Evolutionary conservation across 2,113 vertebrate species (phyloP).

Genomic region (Esox niger): DNA sequence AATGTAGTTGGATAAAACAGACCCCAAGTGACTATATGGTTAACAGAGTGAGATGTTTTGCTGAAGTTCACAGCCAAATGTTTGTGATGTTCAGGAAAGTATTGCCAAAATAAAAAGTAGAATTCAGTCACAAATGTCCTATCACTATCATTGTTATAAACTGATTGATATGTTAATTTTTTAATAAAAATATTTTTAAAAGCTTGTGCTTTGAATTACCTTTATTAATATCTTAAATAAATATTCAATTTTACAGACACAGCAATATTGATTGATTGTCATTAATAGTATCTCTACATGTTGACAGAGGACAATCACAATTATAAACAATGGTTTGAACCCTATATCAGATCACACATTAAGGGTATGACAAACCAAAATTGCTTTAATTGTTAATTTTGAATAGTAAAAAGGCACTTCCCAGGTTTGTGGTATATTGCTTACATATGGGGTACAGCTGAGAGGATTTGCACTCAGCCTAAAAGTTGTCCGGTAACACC

Average conservation of each 20-base stretch:
- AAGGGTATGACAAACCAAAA: too few species aligned
- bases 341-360: too few species aligned
- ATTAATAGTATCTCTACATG: neutral
- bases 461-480: too few species aligned
- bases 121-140: constrained; percentile 4
- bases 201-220: constrained; percentile 2
- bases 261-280: neutral
- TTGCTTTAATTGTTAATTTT: too few species aligned
- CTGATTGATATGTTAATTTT: constrained; percentile 17
- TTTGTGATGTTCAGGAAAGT: constrained; percentile 9
- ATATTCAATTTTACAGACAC: neutral
- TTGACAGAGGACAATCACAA: neutral
- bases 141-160: constrained; percentile 3
- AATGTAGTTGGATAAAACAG: too few species aligned
- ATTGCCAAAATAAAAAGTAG: constrained; percentile 10
- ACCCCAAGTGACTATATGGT: too few species aligned
- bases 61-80: neutral
- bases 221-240: constrained; percentile 3
- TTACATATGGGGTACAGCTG: too few species aligned
- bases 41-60: neutral
- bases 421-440: too few species aligned
- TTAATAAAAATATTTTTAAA: constrained; percentile 38
- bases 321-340: neutral
- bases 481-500: too few species aligned
- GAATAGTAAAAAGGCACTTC: too few species aligned